These are phyloP conservation scores for Ptiloglossa arizonensis DNA, from an alignment of 1,140 invertebrate species.

Conservation along the genomic window DNA sequence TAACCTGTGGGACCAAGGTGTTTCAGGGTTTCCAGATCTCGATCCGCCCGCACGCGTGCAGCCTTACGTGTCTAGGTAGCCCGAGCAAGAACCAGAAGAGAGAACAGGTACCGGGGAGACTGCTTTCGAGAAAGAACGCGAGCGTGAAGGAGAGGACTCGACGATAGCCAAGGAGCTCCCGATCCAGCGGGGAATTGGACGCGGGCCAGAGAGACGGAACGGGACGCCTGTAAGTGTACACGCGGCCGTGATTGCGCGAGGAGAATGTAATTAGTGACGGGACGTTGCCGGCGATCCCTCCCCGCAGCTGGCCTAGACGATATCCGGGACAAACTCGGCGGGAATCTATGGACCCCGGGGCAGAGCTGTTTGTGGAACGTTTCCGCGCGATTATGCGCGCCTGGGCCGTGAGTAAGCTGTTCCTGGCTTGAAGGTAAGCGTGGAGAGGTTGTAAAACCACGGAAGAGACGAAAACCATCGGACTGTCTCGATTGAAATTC, in stretches of 20 bases:
- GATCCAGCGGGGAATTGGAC: conserved; percentile 75
- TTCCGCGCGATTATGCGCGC: conserved; percentile 57
- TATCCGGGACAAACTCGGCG: conserved; percentile 59
- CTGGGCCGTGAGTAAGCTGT: conserved; percentile 39
- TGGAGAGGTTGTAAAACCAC: background rate
- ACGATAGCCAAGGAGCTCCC: conserved; percentile 74
- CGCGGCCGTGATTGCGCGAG: conserved; percentile 73
- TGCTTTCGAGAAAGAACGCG: background rate
- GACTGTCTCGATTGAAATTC: background rate
- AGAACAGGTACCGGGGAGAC: background rate
- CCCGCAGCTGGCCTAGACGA: conserved; percentile 45
- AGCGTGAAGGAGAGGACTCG: conserved; percentile 5
- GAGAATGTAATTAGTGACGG: conserved; percentile 75
- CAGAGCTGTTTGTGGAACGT: conserved; percentile 51
- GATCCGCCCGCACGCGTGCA: background rate
- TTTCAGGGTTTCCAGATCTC: conserved; percentile 3
- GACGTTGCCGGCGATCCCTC: conserved; percentile 61
- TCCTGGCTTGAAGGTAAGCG: conserved; percentile 8
- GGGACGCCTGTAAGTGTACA: conserved; percentile 54
- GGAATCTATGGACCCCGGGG: conserved; percentile 49
- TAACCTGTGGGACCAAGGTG: conserved; percentile 7
- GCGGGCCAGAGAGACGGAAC: conserved; percentile 66
- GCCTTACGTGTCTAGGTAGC: conserved; percentile 24
- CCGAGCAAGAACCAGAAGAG: background rate
- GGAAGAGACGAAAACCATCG: background rate